Base-by-base conservation (phyloP, 64 coral and sea anemone genomes). In the Pocillopora verrucosa region DNA sequence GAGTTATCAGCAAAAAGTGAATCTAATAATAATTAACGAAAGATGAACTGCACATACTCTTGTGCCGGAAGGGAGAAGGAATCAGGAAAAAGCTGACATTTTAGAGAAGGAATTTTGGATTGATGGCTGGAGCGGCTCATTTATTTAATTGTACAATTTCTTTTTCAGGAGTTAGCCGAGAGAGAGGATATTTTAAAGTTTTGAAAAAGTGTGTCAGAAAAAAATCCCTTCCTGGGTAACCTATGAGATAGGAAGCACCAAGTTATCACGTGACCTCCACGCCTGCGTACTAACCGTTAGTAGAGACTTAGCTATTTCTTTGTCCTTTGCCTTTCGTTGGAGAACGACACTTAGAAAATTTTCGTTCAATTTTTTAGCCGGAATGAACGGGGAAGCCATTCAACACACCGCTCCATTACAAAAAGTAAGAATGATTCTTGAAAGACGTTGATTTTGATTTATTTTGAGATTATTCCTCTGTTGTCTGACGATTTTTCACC, bases 331-430 rank as follows among this genome's bases (percentile, higher is more conserved):
- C 61, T 87, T 74, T 60, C 61, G 75, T 86, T 87, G 45, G 90
- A 86, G 76, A 84, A 60, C 90, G 83, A 80, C 90, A 92, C 90
- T 92, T 92, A 92, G 90, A 92, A 92, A 92, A 92, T 70, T 51
- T 92, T 87, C 51, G 34, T 59, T 74, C 74, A 22, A 87, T 65
- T 87, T 92, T 86, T 60, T 77, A 35, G 65, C 51, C 74, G 86
- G 64, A 73, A 92, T 92, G 90, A 92, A 92, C 90, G 90, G 90
- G 70, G 82, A 92, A 87, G 73, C 90, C 12, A 80, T 56, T 51
- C 63, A 75, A 69, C 38, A 72, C 58, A 38, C 57, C 68, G 26
- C 58, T 60, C 62, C 36, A 36, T 25, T 87, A 17, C 61, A 92
- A 59, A 73, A 92, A 25, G 90, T 87, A 92, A 92, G 77, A 73